phyloP scores from a whole-genome alignment of 2,797 vertebrate species.

The Lithobates sylvaticus region DNA sequence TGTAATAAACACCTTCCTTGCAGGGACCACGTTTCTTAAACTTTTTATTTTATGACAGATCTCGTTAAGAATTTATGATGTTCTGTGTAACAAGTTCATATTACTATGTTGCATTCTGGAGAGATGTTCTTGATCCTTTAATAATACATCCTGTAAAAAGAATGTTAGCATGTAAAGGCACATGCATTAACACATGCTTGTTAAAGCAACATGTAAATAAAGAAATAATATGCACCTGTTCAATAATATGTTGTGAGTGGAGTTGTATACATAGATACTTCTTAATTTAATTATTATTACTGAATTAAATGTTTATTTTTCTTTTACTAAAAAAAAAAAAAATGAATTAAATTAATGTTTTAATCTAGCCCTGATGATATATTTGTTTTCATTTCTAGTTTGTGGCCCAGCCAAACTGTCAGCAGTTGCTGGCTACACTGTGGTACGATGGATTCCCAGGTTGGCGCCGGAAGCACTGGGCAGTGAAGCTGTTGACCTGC shows the following conservation, averaged over 20 bases:
- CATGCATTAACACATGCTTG: no score
- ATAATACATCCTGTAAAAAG: no score
- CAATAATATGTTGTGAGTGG: background rate
- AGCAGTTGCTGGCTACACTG: conserved; percentile 93
- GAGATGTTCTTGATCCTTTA: no score
- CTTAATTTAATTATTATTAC: background rate
- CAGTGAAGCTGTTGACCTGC: conserved; percentile 94
- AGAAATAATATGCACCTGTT: no score
- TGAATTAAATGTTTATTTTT: background rate
- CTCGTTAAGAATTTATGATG: no score
- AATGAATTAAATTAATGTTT: background rate
- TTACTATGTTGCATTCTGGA: no score
- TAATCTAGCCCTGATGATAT: background rate
- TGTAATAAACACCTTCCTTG: no score
- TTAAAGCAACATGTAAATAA: no score
- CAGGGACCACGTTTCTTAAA: no score
- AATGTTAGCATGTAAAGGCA: no score
- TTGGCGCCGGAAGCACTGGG: conserved; percentile 95
- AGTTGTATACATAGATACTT: background rate
- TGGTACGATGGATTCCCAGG: conserved; percentile 98
- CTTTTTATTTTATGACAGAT: no score
- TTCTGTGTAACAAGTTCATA: no score
- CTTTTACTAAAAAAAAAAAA: background rate
- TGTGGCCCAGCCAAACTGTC: conserved; percentile 97
- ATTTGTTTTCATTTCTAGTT: conserved; percentile 78